phyloP scores from a whole-genome alignment of 2,888 invertebrate genomes.

The Diarsia brunnea region DNA sequence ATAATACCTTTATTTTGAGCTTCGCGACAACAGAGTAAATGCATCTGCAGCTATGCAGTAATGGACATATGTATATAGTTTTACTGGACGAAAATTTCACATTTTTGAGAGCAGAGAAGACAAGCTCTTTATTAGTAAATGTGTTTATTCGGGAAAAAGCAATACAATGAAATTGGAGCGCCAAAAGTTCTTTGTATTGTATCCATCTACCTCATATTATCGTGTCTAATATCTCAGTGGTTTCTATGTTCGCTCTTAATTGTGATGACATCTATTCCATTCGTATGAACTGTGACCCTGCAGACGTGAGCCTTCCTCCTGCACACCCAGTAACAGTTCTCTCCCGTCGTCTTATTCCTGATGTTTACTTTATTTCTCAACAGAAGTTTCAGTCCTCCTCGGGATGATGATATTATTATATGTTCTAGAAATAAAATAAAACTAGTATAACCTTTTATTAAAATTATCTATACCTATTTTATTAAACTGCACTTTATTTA shows the following conservation, averaged over 20 bases:
- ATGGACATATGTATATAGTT: too few species aligned
- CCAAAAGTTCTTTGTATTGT: constrained; percentile 29
- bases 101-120: too few species aligned
- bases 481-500: neutral
- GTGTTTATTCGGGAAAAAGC: too few species aligned
- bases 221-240: too few species aligned
- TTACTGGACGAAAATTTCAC: too few species aligned
- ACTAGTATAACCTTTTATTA: constrained; percentile 3
- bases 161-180: too few species aligned
- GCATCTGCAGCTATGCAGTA: too few species aligned
- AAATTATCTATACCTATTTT: neutral
- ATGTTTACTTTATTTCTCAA: constrained; percentile 30
- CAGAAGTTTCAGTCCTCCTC: constrained; percentile 52
- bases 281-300: constrained; percentile 64
- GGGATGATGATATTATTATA: constrained; percentile 36
- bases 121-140: too few species aligned
- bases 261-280: constrained; percentile 54
- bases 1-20: too few species aligned
- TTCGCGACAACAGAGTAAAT: too few species aligned
- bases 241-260: constrained; percentile 53
- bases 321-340: constrained; percentile 65
- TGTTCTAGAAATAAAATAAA: constrained; percentile 38
- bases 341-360: constrained; percentile 50
- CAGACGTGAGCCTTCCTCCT: constrained; percentile 60
- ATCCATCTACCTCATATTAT: too few species aligned